Evolutionary conservation across 2,888 invertebrate genomes (phyloP).

Genomic region (Agrilus cyanescens): DNA sequence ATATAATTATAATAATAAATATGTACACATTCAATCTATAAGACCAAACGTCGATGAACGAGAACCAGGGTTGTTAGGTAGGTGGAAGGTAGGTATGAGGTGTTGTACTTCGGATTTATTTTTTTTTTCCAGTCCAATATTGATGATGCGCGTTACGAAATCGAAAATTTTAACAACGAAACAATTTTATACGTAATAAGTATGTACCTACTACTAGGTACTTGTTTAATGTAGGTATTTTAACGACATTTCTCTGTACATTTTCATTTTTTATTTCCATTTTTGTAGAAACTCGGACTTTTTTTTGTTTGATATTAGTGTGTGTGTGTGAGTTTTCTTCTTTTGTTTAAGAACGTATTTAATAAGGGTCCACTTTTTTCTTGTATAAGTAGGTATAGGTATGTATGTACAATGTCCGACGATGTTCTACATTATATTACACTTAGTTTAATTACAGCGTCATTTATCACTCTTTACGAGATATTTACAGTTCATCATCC

Average conservation of each 20-base stretch:
- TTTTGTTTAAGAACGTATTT: not conserved
- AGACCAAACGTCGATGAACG: conserved; percentile 23
- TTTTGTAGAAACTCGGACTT: too few relatives aligned
- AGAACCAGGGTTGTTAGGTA: conserved; percentile 14
- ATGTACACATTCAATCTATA: conserved; percentile 30
- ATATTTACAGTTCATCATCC: conserved; percentile 17
- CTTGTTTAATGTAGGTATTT: too few relatives aligned
- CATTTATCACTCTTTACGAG: conserved; percentile 32
- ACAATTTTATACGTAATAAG: conserved; percentile 14
- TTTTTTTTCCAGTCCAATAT: conserved; percentile 17
- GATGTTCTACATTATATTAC: conserved; percentile 28
- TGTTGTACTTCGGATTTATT: not conserved
- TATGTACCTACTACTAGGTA: too few relatives aligned
- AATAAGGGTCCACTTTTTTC: too few relatives aligned
- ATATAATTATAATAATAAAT: conserved; percentile 36
- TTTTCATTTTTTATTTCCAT: too few relatives aligned
- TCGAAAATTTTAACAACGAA: conserved; percentile 29
- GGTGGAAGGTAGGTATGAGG: conserved; percentile 8
- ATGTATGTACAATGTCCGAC: not conserved
- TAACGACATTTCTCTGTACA: too few relatives aligned
- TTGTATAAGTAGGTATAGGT: too few relatives aligned
- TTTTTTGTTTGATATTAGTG: conserved; percentile 4
- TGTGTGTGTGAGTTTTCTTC: conserved; percentile 2
- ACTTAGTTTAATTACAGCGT: conserved; percentile 25
- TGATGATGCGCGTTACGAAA: conserved; percentile 26